Evolutionary conservation across 2,888 invertebrate species (phyloP).

Genomic region (Andrena chrysosceles): DNA sequence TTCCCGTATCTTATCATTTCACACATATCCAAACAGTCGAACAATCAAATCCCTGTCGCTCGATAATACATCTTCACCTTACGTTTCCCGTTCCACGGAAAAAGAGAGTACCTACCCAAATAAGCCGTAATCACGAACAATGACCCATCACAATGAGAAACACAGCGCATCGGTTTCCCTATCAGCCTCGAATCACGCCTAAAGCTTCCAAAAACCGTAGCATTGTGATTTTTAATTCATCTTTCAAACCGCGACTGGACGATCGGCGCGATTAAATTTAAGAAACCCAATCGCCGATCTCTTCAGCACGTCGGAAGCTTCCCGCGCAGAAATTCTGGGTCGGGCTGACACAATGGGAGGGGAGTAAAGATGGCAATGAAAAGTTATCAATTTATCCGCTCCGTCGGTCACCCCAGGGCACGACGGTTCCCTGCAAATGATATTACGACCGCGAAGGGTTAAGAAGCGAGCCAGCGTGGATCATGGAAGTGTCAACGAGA

Average conservation of each 20-base stretch:
- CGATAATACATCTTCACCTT: constrained; percentile 27
- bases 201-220: constrained; percentile 47
- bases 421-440: not conserved
- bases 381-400: not conserved
- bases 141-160: not conserved
- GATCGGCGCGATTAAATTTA: not conserved
- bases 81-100: not conserved
- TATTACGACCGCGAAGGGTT: constrained; percentile 30
- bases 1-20: constrained; percentile 28
- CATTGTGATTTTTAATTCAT: not conserved
- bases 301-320: not conserved
- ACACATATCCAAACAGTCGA: constrained; percentile 17
- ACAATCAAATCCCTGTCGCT: not conserved
- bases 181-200: constrained; percentile 49
- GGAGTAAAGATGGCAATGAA: not conserved
- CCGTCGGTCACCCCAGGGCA: not conserved
- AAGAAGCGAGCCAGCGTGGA: constrained; percentile 33
- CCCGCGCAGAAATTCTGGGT: not conserved
- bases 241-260: not conserved
- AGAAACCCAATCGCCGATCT: not conserved
- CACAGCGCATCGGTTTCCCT: not conserved
- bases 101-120: constrained; percentile 5
- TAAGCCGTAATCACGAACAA: not conserved
- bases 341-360: not conserved
- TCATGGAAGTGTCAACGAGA: constrained; percentile 54